phyloP scores from a whole-genome alignment of 2,888 invertebrate species.

The Nomada goodeniana region DNA sequence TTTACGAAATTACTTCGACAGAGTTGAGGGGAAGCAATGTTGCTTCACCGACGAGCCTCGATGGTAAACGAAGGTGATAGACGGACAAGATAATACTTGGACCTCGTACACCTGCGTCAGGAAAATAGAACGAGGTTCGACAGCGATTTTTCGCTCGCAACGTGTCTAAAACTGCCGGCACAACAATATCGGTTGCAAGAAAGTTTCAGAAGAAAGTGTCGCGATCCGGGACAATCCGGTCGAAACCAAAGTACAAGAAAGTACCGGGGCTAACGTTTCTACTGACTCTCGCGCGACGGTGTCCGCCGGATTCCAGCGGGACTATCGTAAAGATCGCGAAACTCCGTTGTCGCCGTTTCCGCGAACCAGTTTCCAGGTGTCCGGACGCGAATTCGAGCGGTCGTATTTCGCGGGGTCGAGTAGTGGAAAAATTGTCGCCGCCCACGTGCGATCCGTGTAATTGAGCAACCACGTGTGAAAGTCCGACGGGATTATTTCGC shows the following conservation, averaged over 20 bases:
- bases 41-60: not conserved
- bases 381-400: constrained; percentile 25
- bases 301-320: constrained; percentile 8
- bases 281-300: constrained; percentile 11
- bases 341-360: constrained; percentile 40
- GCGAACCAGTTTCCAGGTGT: constrained; percentile 56
- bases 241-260: not conserved
- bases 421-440: constrained; percentile 66
- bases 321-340: constrained; percentile 34
- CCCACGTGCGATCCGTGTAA: constrained; percentile 67
- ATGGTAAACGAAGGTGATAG: not conserved
- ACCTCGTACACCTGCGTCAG: no score
- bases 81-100: not conserved
- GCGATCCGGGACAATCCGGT: not conserved
- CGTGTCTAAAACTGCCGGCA: no score
- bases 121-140: no score
- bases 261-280: not conserved
- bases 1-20: no score
- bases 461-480: constrained; percentile 69
- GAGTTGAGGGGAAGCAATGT: not conserved
- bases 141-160: no score
- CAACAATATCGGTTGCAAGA: no score
- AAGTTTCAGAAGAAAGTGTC: not conserved
- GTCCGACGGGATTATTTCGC: constrained; percentile 45
- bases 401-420: constrained; percentile 60